phyloP scores from a whole-genome alignment of 2,797 vertebrate genomes.

The Podargus strigoides region DNA sequence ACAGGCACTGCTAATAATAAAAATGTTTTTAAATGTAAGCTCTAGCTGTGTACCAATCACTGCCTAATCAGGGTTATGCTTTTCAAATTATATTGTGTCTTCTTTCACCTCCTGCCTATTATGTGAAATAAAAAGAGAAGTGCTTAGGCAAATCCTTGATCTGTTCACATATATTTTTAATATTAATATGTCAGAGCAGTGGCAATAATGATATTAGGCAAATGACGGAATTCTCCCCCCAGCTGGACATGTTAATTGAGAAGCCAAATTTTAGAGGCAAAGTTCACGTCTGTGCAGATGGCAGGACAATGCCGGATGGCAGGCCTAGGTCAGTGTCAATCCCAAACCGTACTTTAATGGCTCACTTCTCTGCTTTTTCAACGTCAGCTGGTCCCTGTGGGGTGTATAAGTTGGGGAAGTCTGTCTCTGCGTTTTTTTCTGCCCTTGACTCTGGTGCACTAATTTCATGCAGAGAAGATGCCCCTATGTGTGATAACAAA shows the following conservation, averaged over 20 bases:
- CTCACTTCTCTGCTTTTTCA: conserved; percentile 71
- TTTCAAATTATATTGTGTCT: conserved; percentile 81
- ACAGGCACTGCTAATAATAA: conserved; percentile 64
- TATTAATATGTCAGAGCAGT: conserved; percentile 87
- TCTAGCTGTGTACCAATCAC: conserved; percentile 66
- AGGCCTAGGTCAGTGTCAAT: conserved; percentile 90
- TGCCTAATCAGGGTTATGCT: conserved; percentile 78
- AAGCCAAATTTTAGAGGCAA: conserved; percentile 92
- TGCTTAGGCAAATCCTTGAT: conserved; percentile 73
- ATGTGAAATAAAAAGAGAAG: conserved; percentile 80
- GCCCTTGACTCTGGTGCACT: conserved; percentile 82
- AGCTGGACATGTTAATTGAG: conserved; percentile 98
- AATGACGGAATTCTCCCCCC: conserved; percentile 90
- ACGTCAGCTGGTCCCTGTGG: conserved; percentile 81
- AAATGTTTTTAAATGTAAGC: conserved; percentile 72
- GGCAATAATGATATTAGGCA: conserved; percentile 91
- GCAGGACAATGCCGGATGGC: conserved; percentile 86
- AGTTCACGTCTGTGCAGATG: conserved; percentile 95
- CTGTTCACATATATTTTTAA: conserved; percentile 82
- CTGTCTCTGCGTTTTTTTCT: conserved; percentile 65
- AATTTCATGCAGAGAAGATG: conserved; percentile 66
- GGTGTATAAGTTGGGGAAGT: conserved; percentile 56
- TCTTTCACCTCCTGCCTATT: conserved; percentile 79
- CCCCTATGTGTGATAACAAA: not conserved
- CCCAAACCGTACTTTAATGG: conserved; percentile 85